Percentiles rank a stretch among this genome's conserved stretches.
Conservation (phyloP, 92 coral and sea anemone genomes). For the Montipora capitata region DNA sequence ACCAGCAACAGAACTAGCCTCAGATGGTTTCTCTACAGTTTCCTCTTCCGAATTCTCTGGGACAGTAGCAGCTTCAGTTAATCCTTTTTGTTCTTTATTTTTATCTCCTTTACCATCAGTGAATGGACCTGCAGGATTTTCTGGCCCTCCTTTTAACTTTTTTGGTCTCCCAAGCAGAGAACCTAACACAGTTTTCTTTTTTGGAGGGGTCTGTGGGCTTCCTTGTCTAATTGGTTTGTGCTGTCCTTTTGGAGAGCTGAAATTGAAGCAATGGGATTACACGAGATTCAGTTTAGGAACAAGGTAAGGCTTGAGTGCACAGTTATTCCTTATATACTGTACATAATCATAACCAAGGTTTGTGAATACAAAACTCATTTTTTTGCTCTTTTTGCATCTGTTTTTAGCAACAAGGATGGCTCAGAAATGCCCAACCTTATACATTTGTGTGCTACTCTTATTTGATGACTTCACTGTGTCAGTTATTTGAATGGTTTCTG, state of each 20-base stretch:
- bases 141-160: constrained; percentile 40
- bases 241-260: constrained; percentile 40
- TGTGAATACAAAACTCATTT: too few relatives aligned
- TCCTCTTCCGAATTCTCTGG: not conserved
- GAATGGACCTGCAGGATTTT: constrained; percentile 13
- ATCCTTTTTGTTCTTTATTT: not conserved
- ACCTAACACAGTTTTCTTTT: constrained; percentile 7
- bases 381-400: too few relatives aligned
- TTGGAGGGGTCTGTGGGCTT: constrained; percentile 35
- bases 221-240: constrained; percentile 14
- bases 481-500: too few relatives aligned
- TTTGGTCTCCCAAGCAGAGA: constrained; percentile 32
- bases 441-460: too few relatives aligned
- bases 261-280: not conserved
- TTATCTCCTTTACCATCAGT: constrained; percentile 8
- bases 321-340: too few relatives aligned
- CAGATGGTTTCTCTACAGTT: not conserved
- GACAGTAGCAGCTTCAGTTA: constrained; percentile 1
- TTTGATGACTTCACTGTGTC: too few relatives aligned
- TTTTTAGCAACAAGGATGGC: too few relatives aligned
- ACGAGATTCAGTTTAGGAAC: too few relatives aligned
- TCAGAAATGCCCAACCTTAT: too few relatives aligned
- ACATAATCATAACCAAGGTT: too few relatives aligned
- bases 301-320: too few relatives aligned
- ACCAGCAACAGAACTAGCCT: not conserved